Conservation (phyloP, 1,140 invertebrate species). For the Plectrocnemia conspersa region DNA sequence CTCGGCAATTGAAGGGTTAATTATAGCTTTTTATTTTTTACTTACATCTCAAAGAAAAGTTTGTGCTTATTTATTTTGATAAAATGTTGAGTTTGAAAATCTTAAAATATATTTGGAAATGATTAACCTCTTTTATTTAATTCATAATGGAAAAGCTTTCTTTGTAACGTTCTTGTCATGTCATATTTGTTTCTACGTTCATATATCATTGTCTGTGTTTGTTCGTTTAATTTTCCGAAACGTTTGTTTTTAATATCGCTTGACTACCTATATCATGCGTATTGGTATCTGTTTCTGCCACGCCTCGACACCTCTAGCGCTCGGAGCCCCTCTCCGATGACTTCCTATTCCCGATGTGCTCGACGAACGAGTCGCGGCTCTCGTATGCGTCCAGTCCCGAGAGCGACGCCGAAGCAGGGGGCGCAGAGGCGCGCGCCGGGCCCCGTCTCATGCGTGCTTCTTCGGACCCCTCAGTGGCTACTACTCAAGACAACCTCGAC, state of each 20-base stretch:
- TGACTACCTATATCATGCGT: conserved; percentile 15
- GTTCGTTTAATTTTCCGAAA: conserved; percentile 5
- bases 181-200: conserved; percentile 2
- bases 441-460: conserved; percentile 75
- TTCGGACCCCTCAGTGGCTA: conserved; percentile 74
- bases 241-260: conserved; percentile 14
- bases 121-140: too few relatives aligned
- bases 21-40: too few relatives aligned
- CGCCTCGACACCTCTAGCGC: conserved; percentile 38
- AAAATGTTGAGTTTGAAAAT: too few relatives aligned
- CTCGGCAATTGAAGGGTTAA: too few relatives aligned
- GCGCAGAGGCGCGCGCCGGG: conserved; percentile 60
- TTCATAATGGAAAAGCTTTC: too few relatives aligned
- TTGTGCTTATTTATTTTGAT: too few relatives aligned
- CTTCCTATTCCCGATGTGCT: conserved; percentile 97
- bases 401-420: conserved; percentile 85
- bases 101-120: too few relatives aligned
- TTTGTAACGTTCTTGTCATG: too few relatives aligned
- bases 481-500: conserved; percentile 59
- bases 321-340: conserved; percentile 85
- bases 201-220: neutral
- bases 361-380: conserved; percentile 65
- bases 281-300: conserved; percentile 14
- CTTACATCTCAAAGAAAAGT: too few relatives aligned
- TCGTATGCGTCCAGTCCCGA: conserved; percentile 95